Conservation (phyloP, 2,113 vertebrate genomes). For the Muscicapa adusta region DNA sequence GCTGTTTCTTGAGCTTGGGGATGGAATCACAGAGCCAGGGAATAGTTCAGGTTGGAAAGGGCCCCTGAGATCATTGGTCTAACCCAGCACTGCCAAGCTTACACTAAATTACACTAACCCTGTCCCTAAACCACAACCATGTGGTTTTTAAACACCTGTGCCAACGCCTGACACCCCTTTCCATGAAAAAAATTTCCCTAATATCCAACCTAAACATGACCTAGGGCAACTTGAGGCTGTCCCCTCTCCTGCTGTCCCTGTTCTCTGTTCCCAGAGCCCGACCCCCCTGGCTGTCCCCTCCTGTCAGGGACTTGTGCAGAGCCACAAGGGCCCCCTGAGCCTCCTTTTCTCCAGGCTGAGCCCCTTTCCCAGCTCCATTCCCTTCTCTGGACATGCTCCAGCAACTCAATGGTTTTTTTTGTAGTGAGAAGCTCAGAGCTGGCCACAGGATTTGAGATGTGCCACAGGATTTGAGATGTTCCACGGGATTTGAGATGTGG, state of each 20-base stretch:
- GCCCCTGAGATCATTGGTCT: background rate
- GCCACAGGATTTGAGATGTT: background rate
- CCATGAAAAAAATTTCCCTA: background rate
- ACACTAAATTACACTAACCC: background rate
- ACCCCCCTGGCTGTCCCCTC: accelerated
- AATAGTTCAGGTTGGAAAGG: background rate
- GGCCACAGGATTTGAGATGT: background rate
- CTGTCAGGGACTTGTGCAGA: background rate
- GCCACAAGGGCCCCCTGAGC: background rate
- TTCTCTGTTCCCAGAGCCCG: background rate
- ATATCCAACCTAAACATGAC: background rate
- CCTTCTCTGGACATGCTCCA: background rate
- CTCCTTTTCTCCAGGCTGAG: background rate
- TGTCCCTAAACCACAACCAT: background rate
- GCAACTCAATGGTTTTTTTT: too few species aligned
- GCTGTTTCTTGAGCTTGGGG: accelerated
- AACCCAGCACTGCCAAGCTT: background rate
- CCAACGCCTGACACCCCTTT: background rate
- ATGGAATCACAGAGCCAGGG: background rate
- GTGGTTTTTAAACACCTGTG: accelerated
- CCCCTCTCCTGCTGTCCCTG: background rate
- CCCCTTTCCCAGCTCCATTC: background rate
- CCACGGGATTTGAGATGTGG: background rate
- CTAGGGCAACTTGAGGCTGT: background rate
- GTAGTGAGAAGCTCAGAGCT: background rate